Base-by-base conservation (phyloP, 2,888 invertebrate species). In the Auanema freiburgensis region DNA sequence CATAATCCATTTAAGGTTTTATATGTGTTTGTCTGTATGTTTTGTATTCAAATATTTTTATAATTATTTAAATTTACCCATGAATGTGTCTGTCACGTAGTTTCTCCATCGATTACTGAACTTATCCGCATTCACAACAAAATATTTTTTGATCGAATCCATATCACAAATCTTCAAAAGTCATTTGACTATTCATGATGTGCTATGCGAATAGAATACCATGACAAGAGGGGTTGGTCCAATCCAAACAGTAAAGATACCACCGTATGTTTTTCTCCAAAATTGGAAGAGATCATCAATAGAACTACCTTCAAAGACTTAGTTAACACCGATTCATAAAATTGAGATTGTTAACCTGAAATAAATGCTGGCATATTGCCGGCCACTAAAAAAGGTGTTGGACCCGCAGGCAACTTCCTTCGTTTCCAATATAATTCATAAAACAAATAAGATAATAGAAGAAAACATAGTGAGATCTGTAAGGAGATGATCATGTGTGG, bases 191-290 rank as follows among this genome's bases (percentile, higher is more conserved):
- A 11, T 43, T 43, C 12, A 43, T 43, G 14, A 43, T 43, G 11
- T 12, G 11, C n/a, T 43, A 12, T n/a, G 14, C 43, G 43, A 49
- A n/a, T 43, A 11, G 6, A 46, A 16, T 23, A 81, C 81, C 77
- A 82, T 79, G 11, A 82, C 79, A 49, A 81, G 65, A 3, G 79
- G 79, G 44, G 77, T 73, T 8, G 80, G 80, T 0, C 81, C 81
- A 55, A 81, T 82, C 81, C 81, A 81, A n/a, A 81, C 77, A 2
- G 81, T 81, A 66, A 80, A 81, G 21, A 81, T 72, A 6, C 73
- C 70, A 11, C 56, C 56, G 41, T 43, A 62, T 21, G 21, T 24
- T 14, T 52, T 18, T 14, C 51, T 56, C 56, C 56, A 56, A 16
- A 33, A 56, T 40, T 57, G 51, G 16, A 62, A 41, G 62, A 62